A percentile compares a stretch with the other conserved stretches of the same genome.
Conservation (phyloP, 2,888 invertebrate genomes). For the Drosophila paracracens region DNA sequence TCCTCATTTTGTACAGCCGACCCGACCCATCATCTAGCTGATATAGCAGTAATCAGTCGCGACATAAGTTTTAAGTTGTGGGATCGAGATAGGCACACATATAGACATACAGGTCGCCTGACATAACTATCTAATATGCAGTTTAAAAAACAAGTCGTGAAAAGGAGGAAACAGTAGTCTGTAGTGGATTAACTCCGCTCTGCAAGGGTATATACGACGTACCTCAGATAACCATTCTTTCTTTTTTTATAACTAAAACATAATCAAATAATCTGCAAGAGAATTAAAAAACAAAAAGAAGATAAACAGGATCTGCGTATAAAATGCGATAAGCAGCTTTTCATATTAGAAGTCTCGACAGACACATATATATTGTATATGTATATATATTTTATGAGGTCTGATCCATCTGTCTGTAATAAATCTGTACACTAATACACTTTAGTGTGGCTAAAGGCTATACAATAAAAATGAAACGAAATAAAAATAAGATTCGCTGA, state of each 20-base stretch:
- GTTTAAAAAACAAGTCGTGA: background rate
- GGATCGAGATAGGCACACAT: background rate
- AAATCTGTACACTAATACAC: background rate
- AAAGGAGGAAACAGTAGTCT: background rate
- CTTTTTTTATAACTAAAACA: background rate
- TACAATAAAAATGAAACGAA: constrained; percentile 22
- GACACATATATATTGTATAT: background rate
- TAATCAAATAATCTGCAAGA: background rate
- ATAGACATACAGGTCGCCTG: background rate
- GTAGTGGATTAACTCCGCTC: no score
- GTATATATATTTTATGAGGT: background rate
- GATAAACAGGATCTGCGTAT: background rate
- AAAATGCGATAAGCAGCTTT: background rate
- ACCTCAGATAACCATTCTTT: background rate
- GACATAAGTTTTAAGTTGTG: background rate
- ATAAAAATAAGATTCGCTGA: constrained; percentile 38
- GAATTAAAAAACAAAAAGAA: background rate
- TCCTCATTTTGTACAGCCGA: no score
- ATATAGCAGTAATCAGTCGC: background rate
- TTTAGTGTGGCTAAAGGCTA: background rate
- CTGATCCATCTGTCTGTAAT: background rate
- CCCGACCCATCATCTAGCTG: background rate
- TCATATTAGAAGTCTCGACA: background rate
- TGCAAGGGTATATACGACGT: background rate
- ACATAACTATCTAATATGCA: background rate